Evolutionary conservation across 2,888 invertebrate genomes (phyloP), one percentile per base, ranked within the genome.

Genomic region (Phrixothrix hirtus): DNA sequence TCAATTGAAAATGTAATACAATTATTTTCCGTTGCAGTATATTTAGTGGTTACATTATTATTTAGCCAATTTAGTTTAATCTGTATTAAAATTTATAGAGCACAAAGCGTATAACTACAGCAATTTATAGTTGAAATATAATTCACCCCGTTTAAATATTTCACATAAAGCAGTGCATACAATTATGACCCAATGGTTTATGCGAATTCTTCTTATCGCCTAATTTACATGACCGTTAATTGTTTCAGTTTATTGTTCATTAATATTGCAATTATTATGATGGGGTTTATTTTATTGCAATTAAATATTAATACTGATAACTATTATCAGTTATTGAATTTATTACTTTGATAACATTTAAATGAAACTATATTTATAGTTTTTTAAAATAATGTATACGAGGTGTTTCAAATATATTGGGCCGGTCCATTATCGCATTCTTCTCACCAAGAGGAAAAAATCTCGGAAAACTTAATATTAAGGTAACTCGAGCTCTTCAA

Each of bases 211-310:
- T 39, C 29, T 39, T 39, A 39, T 39, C 39, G 29, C 39, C 39
- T 30, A 39, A 39, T 39, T 29, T 39, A 16, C 39, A 39, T 39
- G 39, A n/a, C 11, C 39, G 39, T 39, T 30, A 39, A 30, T 30
- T 30, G 39, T 30, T 30, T 30, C 12, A 9, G 30, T 39, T 38
- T 37, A 39, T 30, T 30, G 39, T 39, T 39, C 17, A 15, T 39
- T 30, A 30, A 34, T 21, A 7, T 21, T 21, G 21, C 4, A 21
- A 21, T 21, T 21, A n/a, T n/a, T n/a, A n/a, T n/a, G n/a, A n/a
- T n/a, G n/a, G n/a, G n/a, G n/a, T n/a, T n/a, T n/a, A n/a, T n/a
- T n/a, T n/a, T n/a, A n/a, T n/a, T n/a, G n/a, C n/a, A n/a, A n/a
- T n/a, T n/a, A n/a, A n/a, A n/a, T n/a, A n/a, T n/a, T n/a, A n/a